Conservation (phyloP, 2,113 vertebrate species). For the Pandion haliaetus region DNA sequence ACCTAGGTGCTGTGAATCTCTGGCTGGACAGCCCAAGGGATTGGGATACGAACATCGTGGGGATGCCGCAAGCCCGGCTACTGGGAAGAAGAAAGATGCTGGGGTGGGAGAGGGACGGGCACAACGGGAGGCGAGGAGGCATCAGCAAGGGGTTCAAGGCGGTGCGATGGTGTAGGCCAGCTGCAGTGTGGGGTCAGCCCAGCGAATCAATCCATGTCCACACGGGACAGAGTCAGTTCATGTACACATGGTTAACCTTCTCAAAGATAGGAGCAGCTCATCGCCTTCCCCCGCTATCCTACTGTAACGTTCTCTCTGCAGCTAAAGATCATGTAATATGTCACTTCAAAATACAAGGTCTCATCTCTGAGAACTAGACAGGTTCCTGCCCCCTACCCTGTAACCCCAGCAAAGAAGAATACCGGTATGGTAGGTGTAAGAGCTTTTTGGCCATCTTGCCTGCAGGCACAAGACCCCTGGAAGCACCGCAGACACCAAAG, state of each 20-base stretch:
- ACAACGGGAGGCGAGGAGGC: not conserved
- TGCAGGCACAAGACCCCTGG: not conserved
- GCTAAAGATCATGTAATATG: not conserved
- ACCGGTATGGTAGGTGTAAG: not conserved
- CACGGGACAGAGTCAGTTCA: not conserved
- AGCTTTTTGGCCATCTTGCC: not conserved
- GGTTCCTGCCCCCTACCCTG: not conserved
- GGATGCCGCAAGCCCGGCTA: not conserved
- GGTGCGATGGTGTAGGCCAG: not conserved
- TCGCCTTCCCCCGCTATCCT: not conserved
- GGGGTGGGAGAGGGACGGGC: not conserved
- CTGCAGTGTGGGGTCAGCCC: not conserved
- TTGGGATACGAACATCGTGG: rapidly evolving
- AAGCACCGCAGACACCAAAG: not conserved
- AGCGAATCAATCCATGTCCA: not conserved
- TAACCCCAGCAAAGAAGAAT: not conserved
- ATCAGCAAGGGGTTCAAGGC: not conserved
- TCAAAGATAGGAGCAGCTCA: not conserved
- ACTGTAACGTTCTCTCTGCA: rapidly evolving
- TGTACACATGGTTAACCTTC: not conserved
- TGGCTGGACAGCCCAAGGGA: not conserved
- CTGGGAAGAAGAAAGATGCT: not conserved
- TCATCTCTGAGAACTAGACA: not conserved
- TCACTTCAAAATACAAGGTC: not conserved
- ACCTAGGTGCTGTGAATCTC: not conserved